Conservation (phyloP, 2,888 invertebrate species). For the Epicampocera succincta region DNA sequence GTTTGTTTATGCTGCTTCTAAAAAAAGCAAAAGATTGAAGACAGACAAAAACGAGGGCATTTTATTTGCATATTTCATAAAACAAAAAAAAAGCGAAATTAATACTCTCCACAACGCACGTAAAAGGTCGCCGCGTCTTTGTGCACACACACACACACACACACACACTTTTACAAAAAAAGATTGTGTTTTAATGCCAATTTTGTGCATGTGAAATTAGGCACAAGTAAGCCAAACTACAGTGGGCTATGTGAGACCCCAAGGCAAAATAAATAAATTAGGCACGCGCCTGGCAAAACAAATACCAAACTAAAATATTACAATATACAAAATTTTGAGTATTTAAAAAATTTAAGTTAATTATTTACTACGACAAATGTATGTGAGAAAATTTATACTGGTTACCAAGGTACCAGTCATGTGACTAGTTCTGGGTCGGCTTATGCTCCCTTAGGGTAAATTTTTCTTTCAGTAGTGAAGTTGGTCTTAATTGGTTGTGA, state of each 20-base stretch:
- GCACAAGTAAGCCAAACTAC: not conserved
- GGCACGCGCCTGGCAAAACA: too few species aligned
- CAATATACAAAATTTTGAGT: too few species aligned
- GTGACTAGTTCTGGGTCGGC: too few species aligned
- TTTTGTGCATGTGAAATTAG: not conserved
- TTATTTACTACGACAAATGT: too few species aligned
- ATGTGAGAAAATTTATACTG: too few species aligned
- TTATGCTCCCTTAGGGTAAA: too few species aligned
- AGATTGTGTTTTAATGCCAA: not conserved
- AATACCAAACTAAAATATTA: too few species aligned
- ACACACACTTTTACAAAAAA: not conserved
- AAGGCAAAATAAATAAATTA: too few species aligned
- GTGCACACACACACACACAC: not conserved
- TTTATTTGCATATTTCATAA: not conserved
- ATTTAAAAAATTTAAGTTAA: too few species aligned
- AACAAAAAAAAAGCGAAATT: not conserved
- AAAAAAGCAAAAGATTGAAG: not conserved
- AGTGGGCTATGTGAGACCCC: not conserved
- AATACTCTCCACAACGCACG: not conserved
- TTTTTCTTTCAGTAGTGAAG: too few species aligned
- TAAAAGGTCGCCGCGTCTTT: slow-evolving; percentile 22
- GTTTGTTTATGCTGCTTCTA: not conserved
- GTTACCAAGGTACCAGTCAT: too few species aligned
- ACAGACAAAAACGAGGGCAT: slow-evolving; percentile 17
- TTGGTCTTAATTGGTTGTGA: too few species aligned